Percentiles rank a stretch among this genome's conserved stretches.
Conservation (phyloP, 2,113 vertebrate species). For the Tachysurus fulvidraco region DNA sequence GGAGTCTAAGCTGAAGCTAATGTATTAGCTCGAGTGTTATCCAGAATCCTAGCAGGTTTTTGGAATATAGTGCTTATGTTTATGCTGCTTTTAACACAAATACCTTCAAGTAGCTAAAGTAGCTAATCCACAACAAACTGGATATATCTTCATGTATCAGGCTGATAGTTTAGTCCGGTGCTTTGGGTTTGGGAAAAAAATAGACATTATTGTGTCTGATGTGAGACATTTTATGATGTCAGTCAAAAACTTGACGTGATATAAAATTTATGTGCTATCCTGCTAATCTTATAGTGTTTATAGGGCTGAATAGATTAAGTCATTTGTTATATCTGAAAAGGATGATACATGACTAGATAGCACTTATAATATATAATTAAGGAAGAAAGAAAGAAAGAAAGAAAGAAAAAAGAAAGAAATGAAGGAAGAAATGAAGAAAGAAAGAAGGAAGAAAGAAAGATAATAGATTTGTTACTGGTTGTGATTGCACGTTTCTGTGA, state of each 20-base stretch:
- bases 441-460: not conserved
- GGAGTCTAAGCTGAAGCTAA: not conserved
- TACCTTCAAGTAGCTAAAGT: not conserved
- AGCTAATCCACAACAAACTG: not conserved
- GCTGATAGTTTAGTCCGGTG: not conserved
- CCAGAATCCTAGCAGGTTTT: not conserved
- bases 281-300: too few relatives aligned
- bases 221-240: not conserved
- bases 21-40: not conserved
- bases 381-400: too few relatives aligned
- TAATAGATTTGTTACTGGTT: not conserved
- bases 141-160: not conserved
- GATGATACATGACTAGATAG: too few relatives aligned
- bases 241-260: not conserved
- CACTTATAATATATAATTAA: too few relatives aligned
- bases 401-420: too few relatives aligned
- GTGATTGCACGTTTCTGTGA: not conserved
- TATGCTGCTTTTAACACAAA: not conserved
- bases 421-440: too few relatives aligned
- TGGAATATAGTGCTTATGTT: not conserved
- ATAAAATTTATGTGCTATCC: not conserved
- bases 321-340: too few relatives aligned
- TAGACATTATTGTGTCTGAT: too few relatives aligned
- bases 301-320: too few relatives aligned
- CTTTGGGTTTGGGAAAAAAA: not conserved